Conservation (phyloP, 2,113 vertebrate species). For the Triplophysa siluroides region DNA sequence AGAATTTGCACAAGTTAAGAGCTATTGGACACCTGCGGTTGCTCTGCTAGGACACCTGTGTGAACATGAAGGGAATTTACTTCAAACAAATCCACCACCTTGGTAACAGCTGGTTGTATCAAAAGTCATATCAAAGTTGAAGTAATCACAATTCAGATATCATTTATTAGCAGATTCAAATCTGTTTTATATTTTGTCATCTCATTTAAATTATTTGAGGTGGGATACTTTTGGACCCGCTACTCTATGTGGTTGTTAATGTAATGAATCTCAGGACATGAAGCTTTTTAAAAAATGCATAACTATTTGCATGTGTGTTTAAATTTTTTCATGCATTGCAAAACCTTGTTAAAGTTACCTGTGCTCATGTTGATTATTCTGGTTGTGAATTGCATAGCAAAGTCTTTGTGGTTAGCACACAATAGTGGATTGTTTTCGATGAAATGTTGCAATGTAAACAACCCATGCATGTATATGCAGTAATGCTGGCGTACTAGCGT, state of each 20-base stretch:
- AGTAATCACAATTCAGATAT: background rate
- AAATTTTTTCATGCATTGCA: background rate
- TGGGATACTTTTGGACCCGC: background rate
- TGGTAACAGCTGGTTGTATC: no score
- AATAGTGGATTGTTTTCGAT: background rate
- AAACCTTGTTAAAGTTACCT: background rate
- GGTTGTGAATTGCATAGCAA: background rate
- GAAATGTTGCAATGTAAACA: constrained; percentile 17
- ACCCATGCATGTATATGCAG: background rate
- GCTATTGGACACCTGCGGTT: no score
- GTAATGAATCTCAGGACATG: no score
- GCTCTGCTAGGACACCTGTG: no score
- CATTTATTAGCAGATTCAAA: background rate
- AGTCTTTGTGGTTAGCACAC: background rate
- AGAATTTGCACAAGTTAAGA: no score
- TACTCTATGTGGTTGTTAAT: no score
- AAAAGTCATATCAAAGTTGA: no score
- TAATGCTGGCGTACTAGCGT: background rate
- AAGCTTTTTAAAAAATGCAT: no score
- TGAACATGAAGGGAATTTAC: no score
- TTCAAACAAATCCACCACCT: no score
- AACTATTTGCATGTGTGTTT: no score
- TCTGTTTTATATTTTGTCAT: background rate
- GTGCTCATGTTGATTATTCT: background rate
- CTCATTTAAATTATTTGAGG: background rate